Conservation (phyloP, 2,113 vertebrate species). For the Lophochroa leadbeateri region DNA sequence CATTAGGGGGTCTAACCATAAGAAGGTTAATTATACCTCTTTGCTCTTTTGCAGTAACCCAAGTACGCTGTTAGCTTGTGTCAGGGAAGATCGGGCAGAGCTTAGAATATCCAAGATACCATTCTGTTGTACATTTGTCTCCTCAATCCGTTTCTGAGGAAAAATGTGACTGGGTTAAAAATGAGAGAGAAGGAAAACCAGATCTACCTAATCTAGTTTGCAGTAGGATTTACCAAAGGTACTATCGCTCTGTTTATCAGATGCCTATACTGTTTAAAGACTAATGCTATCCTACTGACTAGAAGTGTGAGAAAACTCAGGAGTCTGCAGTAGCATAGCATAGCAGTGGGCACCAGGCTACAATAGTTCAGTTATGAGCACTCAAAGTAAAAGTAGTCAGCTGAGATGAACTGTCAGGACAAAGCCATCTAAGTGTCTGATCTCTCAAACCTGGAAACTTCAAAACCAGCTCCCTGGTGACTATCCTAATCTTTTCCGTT, state of each 20-base stretch:
- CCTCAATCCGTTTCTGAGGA: conserved; percentile 78
- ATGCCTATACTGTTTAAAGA: background rate
- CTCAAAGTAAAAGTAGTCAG: background rate
- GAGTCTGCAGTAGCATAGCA: background rate
- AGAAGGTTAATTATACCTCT: conserved; percentile 74
- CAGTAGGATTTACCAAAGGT: background rate
- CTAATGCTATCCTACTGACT: background rate
- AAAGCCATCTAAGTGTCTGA: background rate
- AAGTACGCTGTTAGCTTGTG: conserved; percentile 72
- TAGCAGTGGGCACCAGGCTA: background rate
- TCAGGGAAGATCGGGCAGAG: conserved; percentile 78
- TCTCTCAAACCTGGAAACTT: background rate
- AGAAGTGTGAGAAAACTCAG: background rate
- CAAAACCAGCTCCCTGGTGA: background rate
- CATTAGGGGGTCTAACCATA: background rate
- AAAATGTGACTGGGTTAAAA: background rate
- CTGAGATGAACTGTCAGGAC: background rate
- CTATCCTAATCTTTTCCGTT: background rate
- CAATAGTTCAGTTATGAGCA: background rate
- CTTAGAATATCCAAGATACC: conserved; percentile 73
- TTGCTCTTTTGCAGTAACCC: conserved; percentile 80
- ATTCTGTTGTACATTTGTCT: conserved; percentile 75
- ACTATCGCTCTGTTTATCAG: background rate
- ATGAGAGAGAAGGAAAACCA: background rate
- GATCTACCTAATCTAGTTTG: background rate